These are phyloP conservation scores for Ptilonorhynchus violaceus DNA, from an alignment of 2,113 vertebrate species.

Conservation along the genomic window DNA sequence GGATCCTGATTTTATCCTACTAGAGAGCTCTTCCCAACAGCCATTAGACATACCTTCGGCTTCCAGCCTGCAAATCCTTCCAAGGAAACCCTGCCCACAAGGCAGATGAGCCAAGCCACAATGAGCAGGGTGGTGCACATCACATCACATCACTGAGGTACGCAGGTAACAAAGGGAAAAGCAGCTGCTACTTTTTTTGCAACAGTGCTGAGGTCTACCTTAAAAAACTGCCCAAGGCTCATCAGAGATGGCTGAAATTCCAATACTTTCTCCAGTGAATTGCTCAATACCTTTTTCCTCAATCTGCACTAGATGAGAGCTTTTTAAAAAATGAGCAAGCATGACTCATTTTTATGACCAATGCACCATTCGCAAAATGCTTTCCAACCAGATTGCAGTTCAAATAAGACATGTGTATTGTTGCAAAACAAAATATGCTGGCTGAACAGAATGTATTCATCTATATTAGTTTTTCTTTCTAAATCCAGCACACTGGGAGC, in stretches of 20 bases:
- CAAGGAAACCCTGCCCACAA: background rate
- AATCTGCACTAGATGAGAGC: slow-evolving; percentile 16
- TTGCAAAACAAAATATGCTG: slow-evolving; percentile 68
- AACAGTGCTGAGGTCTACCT: background rate
- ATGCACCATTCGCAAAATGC: slow-evolving; percentile 35
- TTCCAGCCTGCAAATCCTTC: background rate
- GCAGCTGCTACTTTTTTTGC: background rate
- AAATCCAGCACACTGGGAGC: slow-evolving; percentile 59
- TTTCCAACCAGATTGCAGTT: slow-evolving; percentile 64
- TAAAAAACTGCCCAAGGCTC: background rate
- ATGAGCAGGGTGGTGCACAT: background rate
- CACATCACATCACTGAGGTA: background rate
- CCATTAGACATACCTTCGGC: background rate
- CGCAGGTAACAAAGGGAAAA: background rate
- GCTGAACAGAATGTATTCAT: slow-evolving; percentile 65
- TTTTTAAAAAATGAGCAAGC: slow-evolving; percentile 57
- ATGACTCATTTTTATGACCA: slow-evolving; percentile 67
- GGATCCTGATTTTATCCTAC: background rate
- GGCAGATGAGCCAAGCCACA: background rate
- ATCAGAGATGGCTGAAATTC: background rate
- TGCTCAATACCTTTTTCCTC: slow-evolving; percentile 26
- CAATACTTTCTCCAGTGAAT: background rate
- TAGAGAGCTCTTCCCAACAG: background rate
- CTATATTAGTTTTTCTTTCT: slow-evolving; percentile 66
- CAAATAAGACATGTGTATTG: slow-evolving; percentile 65